Evolutionary conservation across 2,888 invertebrate genomes (phyloP).

Genomic region (Drosophila demipolita): DNA sequence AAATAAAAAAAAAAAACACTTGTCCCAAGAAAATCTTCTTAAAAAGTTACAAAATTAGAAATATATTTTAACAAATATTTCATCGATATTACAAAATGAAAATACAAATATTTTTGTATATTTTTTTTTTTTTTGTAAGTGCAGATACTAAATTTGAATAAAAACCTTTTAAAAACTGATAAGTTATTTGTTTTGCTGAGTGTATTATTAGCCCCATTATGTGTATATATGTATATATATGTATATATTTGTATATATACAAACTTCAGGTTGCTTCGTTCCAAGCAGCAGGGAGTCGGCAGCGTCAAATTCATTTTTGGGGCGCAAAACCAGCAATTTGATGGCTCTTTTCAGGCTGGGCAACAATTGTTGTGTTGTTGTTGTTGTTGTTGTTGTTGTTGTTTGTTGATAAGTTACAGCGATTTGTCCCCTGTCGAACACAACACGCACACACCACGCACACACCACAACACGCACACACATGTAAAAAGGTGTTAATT

Average conservation of each 20-base stretch:
- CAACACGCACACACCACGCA: conserved; percentile 15
- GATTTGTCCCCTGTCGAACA: conserved; percentile 69
- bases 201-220: not conserved
- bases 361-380: conserved; percentile 24
- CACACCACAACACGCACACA: conserved; percentile 8
- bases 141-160: not conserved
- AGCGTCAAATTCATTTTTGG: conserved; percentile 27
- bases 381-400: conserved; percentile 20
- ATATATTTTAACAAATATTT: not conserved
- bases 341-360: conserved; percentile 32
- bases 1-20: not conserved
- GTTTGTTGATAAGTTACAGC: conserved; percentile 74
- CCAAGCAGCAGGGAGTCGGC: conserved; percentile 57
- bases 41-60: not conserved
- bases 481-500: conserved; percentile 64
- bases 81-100: not conserved
- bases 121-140: no score
- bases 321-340: conserved; percentile 26
- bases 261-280: conserved; percentile 14
- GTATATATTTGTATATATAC: not conserved
- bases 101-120: no score
- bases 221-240: not conserved
- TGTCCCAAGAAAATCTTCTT: not conserved
- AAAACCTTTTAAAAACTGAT: not conserved
- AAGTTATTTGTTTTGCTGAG: not conserved